Evolutionary conservation across 1,140 invertebrate species (phyloP).

Genomic region (Bradysia coprophila): DNA sequence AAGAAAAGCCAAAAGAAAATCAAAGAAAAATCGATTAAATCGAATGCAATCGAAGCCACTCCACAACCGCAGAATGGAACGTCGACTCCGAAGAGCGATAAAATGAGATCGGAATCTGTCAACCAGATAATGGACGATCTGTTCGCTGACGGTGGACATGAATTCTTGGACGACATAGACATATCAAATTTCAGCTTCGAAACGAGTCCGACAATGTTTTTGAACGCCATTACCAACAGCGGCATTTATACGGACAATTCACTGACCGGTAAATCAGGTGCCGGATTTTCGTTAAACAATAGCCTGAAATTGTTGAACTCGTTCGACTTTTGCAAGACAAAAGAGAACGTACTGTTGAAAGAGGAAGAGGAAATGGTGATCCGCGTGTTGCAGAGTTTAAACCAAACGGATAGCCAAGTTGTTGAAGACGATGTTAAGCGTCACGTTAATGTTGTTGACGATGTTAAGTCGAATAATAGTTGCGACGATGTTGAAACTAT

Average conservation of each 20-base stretch:
- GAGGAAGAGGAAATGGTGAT: constrained; percentile 1
- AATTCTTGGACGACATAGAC: background rate
- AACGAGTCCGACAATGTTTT: background rate
- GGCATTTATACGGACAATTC: background rate
- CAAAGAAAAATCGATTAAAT: background rate
- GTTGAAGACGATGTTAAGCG: no score
- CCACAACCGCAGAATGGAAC: background rate
- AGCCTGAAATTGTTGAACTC: background rate
- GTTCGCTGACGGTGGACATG: no score
- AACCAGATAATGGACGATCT: no score
- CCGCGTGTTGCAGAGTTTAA: background rate
- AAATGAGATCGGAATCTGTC: no score
- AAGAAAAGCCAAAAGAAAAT: background rate
- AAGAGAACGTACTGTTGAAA: background rate
- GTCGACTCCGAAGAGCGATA: no score
- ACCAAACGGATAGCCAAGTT: no score
- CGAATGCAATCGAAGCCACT: background rate
- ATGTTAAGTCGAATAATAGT: no score
- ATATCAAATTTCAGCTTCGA: background rate
- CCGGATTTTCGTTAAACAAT: background rate
- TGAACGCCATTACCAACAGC: background rate
- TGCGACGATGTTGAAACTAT: no score
- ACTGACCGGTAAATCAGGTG: background rate
- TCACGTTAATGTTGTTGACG: no score
- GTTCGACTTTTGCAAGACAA: background rate